Conservation (phyloP, 35 echinoderm and acorn worm genomes). For the Eucidaris tribuloides region DNA sequence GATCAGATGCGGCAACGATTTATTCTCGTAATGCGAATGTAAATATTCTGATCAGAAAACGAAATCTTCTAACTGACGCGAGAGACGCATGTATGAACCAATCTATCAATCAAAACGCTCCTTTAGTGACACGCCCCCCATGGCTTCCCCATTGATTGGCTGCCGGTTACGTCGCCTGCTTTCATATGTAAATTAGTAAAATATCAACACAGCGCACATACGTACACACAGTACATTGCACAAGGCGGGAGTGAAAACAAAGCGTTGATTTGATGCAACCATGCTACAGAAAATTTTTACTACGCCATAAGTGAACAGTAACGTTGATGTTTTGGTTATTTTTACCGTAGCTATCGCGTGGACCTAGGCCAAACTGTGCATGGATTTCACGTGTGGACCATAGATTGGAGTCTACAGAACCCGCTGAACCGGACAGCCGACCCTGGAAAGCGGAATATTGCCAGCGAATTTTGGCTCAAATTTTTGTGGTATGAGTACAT, state of each 20-base stretch:
- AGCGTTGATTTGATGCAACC: slow-evolving; percentile 21
- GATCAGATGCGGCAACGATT: not conserved
- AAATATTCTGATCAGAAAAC: not conserved
- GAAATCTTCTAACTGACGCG: not conserved
- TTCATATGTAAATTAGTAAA: slow-evolving; percentile 40
- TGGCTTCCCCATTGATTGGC: not conserved
- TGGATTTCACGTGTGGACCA: slow-evolving; percentile 32
- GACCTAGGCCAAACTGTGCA: slow-evolving; percentile 47
- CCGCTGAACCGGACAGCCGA: not conserved
- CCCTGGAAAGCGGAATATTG: slow-evolving; percentile 24
- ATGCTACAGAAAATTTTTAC: slow-evolving; percentile 50
- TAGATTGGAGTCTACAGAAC: slow-evolving; percentile 38
- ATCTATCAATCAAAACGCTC: slow-evolving; percentile 21
- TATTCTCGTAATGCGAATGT: not conserved
- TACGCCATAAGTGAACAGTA: slow-evolving; percentile 63
- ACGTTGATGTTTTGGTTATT: not conserved
- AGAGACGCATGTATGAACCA: slow-evolving; percentile 5
- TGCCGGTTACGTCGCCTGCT: slow-evolving; percentile 16
- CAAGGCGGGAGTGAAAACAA: slow-evolving; percentile 53
- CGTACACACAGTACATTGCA: not conserved
- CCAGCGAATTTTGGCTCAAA: slow-evolving; percentile 24
- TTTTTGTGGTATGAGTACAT: slow-evolving; percentile 65
- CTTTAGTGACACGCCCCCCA: not conserved
- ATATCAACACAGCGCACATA: slow-evolving; percentile 26
- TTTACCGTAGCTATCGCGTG: slow-evolving; percentile 29